phyloP scores from a whole-genome alignment of 2,888 invertebrate genomes.

The Parthenolecanium corni region DNA sequence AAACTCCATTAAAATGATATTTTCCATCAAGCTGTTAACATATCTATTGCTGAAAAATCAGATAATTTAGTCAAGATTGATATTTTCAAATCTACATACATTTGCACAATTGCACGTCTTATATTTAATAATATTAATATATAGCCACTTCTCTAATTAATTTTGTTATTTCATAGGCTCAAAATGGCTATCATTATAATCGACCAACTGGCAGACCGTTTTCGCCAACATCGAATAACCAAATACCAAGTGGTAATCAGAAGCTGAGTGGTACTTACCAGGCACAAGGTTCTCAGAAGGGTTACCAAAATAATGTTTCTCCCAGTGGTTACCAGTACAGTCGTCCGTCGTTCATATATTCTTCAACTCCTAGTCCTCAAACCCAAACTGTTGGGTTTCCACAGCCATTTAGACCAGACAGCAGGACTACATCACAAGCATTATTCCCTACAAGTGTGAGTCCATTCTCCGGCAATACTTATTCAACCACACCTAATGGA shows the following conservation, averaged over 20 bases:
- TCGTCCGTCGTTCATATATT: slow-evolving; percentile 1
- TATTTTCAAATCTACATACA: too few relatives aligned
- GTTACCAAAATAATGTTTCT: background rate
- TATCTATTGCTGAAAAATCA: too few relatives aligned
- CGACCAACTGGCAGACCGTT: slow-evolving; percentile 18
- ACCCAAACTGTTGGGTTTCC: slow-evolving; percentile 4
- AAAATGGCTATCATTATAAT: slow-evolving; percentile 25
- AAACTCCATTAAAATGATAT: too few relatives aligned
- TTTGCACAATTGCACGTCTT: too few relatives aligned
- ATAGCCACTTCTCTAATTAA: too few relatives aligned
- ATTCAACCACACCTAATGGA: too few relatives aligned
- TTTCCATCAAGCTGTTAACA: too few relatives aligned
- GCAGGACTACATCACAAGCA: background rate
- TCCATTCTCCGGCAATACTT: too few relatives aligned
- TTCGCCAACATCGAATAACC: background rate
- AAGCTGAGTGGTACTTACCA: background rate
- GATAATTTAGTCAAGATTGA: too few relatives aligned
- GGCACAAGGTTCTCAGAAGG: background rate
- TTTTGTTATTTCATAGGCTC: slow-evolving; percentile 14
- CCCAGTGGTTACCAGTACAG: slow-evolving; percentile 23
- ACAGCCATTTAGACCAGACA: slow-evolving; percentile 9
- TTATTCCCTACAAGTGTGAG: background rate
- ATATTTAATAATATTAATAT: too few relatives aligned
- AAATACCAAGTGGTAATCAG: background rate
- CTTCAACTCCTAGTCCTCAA: background rate